A percentile compares a stretch with the other conserved stretches of the same genome.
Conservation (phyloP, 2,888 invertebrate genomes). For the Digitonthophagus gazella region DNA sequence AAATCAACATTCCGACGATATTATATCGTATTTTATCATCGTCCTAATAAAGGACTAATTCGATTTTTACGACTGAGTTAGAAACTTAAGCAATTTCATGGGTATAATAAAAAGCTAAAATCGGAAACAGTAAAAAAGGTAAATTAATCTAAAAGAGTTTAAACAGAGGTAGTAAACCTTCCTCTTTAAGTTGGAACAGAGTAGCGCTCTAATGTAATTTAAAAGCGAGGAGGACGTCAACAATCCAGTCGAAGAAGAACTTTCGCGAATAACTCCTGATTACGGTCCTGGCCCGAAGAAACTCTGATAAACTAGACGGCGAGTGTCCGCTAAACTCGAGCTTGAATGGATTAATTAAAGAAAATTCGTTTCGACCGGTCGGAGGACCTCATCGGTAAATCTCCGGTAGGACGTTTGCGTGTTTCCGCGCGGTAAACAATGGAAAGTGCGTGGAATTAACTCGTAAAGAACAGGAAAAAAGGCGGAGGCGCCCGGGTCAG, state of each 20-base stretch:
- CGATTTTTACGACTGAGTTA: background rate
- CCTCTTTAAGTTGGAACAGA: too few relatives aligned
- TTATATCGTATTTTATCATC: background rate
- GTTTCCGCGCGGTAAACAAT: conserved; percentile 11
- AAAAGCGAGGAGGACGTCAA: background rate
- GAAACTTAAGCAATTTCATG: too few relatives aligned
- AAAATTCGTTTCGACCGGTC: background rate
- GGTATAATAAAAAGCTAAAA: too few relatives aligned
- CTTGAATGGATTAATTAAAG: background rate
- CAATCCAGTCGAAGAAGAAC: background rate
- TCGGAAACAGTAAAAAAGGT: too few relatives aligned
- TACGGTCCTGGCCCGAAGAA: background rate
- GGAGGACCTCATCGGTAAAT: background rate
- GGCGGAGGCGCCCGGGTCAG: background rate
- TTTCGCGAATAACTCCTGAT: background rate
- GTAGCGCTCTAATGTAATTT: background rate
- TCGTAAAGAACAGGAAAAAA: conserved; percentile 9
- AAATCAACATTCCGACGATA: background rate
- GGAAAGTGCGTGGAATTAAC: conserved; percentile 15
- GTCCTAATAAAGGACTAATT: background rate
- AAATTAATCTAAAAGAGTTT: too few relatives aligned
- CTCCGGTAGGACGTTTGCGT: conserved; percentile 5
- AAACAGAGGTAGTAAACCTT: too few relatives aligned
- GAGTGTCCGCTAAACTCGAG: background rate
- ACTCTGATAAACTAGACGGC: background rate